Base-by-base conservation (phyloP, 2,888 invertebrate species). In the Adela reaumurella region DNA sequence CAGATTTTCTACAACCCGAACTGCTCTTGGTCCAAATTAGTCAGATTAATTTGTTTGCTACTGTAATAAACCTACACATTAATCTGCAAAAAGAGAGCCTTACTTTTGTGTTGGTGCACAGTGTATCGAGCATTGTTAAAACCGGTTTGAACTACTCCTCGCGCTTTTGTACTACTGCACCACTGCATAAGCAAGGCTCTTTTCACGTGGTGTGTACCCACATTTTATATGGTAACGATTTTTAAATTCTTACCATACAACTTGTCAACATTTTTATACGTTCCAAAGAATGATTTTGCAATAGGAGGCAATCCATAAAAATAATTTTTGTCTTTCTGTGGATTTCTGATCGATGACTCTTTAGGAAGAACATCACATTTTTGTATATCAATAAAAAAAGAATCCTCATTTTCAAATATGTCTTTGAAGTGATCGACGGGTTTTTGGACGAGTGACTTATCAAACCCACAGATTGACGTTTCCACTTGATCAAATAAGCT, bases 251-350 rank as follows among this genome's bases (percentile, higher is more conserved):
- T 66, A 93, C 93, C 89, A 81, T 95, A 95, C 55, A 96, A 81
- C 54, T 84, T 83, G 18, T 83, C 82, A 53, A 96, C 94, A 54
- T 90, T 90, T 63, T 92, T 88, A 57, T 87, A 86, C 52, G 83
- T 79, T 57, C 86, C 83, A 54, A 96, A 85, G 54, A 95, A 69
- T 11, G 81, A 73, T 63, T 86, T 84, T 0, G 92, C 87, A 58
- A 74, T 78, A 1, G 80, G 64, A 1, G 95, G 92, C 42, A 96
- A 72, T 0, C 92, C 94, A 80, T 89, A 94, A 68, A 93, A 96
- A 51, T 53, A 60, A 45, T 62, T 43, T 51, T 50, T 49, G 14
- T 55, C 56, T 19, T 49, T 49, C 20, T 55, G 46, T 6, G 62
- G 46, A 46, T 17, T 68, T 56, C n/a, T n/a, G n/a, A n/a, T n/a